phyloP scores from a whole-genome alignment of 2,888 invertebrate species.

The Cryptocephalus primarius region DNA sequence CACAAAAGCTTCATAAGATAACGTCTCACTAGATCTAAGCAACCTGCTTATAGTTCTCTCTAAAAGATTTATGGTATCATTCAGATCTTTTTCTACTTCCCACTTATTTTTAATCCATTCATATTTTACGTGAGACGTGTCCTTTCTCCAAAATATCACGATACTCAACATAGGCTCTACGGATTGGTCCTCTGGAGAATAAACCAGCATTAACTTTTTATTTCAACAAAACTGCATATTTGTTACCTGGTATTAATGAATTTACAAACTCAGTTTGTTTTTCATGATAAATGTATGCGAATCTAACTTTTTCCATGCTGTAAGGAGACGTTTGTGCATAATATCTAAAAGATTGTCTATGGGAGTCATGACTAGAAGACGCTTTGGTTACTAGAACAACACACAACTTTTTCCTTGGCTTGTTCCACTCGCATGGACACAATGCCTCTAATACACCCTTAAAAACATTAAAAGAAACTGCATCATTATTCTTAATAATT shows the following conservation, averaged over 20 bases:
- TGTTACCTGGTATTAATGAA: constrained; percentile 50
- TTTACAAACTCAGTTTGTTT: constrained; percentile 73
- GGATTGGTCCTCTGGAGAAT: constrained; percentile 44
- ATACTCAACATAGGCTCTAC: constrained; percentile 63
- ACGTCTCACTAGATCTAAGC: constrained; percentile 59
- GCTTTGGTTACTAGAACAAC: constrained; percentile 69
- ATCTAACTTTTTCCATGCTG: constrained; percentile 56
- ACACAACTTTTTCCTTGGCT: constrained; percentile 62
- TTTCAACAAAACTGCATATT: neutral
- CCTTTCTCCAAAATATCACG: constrained; percentile 84
- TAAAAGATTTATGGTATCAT: constrained; percentile 62
- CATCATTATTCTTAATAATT: too few species aligned
- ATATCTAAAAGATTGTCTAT: constrained; percentile 57
- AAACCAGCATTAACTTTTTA: neutral
- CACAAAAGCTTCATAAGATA: constrained; percentile 68
- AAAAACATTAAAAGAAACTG: constrained; percentile 11
- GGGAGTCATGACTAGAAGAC: constrained; percentile 44
- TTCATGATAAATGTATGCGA: constrained; percentile 82
- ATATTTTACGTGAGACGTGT: constrained; percentile 76
- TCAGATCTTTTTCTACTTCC: constrained; percentile 47
- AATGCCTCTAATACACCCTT: constrained; percentile 66
- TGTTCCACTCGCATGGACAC: constrained; percentile 82
- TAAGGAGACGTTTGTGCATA: constrained; percentile 60
- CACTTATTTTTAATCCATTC: constrained; percentile 76
- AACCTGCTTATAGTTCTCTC: constrained; percentile 62